Conservation (phyloP, 2,113 vertebrate genomes). For the Prionailurus viverrinus region DNA sequence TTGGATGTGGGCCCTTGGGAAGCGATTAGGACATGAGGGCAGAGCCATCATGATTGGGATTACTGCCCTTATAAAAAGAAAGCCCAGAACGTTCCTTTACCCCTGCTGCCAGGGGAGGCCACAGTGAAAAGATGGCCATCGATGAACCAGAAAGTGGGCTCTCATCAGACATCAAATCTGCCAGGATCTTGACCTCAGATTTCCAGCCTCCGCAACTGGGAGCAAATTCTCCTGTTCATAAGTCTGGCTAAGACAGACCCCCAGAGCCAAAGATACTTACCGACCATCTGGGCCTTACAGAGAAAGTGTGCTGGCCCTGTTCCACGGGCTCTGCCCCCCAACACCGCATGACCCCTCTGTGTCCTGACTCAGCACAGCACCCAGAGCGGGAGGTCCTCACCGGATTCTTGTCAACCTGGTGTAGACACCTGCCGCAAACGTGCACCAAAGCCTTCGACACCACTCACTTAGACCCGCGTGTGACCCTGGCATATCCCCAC, state of each 20-base stretch:
- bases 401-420: background rate
- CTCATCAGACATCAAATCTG: background rate
- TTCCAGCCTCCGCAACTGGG: background rate
- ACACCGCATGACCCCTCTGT: background rate
- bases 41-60: background rate
- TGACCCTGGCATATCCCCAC: rapidly evolving
- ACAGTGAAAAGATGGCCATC: background rate
- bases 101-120: background rate
- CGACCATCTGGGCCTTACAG: background rate
- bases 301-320: rapidly evolving
- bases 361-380: background rate
- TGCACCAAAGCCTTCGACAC: rapidly evolving
- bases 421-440: background rate
- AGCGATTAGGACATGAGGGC: too few relatives aligned
- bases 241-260: background rate
- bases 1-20: background rate
- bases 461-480: background rate
- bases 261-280: background rate
- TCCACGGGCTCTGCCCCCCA: too few relatives aligned
- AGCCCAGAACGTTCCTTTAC: too few relatives aligned
- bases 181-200: background rate
- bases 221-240: background rate
- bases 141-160: background rate
- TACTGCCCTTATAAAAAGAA: background rate
- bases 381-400: rapidly evolving